Evolutionary conservation across 1,140 invertebrate species (phyloP).

Genomic region (Cheumatopsyche charites): DNA sequence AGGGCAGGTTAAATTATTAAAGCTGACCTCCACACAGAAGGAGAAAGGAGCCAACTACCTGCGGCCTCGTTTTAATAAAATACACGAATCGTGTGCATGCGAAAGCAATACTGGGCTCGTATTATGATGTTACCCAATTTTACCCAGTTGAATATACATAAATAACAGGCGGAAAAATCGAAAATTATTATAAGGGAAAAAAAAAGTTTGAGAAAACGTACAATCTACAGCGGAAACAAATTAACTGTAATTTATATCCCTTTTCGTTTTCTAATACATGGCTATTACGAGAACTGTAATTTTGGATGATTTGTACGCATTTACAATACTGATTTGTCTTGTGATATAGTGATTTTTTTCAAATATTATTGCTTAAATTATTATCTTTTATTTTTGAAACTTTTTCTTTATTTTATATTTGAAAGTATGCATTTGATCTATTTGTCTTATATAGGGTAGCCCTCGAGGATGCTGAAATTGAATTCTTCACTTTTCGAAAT

Average conservation of each 20-base stretch:
- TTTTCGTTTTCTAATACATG: conserved; percentile 12
- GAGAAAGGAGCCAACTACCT: background rate
- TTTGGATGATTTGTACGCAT: too few relatives aligned
- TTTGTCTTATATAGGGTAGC: too few relatives aligned
- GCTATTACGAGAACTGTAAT: background rate
- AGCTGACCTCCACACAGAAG: background rate
- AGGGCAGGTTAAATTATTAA: conserved; percentile 15
- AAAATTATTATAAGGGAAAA: background rate
- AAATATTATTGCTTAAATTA: too few relatives aligned
- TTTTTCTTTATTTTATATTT: too few relatives aligned
- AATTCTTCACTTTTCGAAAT: too few relatives aligned
- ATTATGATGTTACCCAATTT: conserved; percentile 16
- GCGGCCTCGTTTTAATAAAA: conserved; percentile 12
- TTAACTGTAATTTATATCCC: conserved; percentile 19
- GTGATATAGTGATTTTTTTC: too few relatives aligned
- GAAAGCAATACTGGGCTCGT: conserved; percentile 11
- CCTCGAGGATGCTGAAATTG: too few relatives aligned
- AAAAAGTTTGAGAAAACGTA: background rate
- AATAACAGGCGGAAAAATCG: background rate
- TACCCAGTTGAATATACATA: background rate
- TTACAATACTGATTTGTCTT: too few relatives aligned
- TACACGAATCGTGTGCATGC: conserved; percentile 16
- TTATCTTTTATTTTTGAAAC: too few relatives aligned
- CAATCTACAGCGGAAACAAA: background rate
- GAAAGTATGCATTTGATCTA: too few relatives aligned